Conservation (phyloP, 1,140 invertebrate genomes). For the Drosophila nannoptera region DNA sequence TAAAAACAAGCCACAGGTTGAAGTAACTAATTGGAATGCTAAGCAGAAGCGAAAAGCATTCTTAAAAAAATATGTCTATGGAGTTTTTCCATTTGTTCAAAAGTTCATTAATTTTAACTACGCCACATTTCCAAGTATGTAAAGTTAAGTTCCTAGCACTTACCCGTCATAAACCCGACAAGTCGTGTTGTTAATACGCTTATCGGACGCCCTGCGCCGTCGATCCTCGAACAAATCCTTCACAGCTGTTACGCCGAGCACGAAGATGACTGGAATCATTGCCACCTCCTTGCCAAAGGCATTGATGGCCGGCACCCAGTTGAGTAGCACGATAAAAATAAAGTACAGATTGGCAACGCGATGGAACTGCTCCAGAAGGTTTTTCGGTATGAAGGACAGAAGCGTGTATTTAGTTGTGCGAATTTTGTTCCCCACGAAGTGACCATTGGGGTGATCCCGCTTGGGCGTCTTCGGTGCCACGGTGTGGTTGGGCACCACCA, state of each 20-base stretch:
- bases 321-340: conserved; percentile 96
- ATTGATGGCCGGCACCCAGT: conserved; percentile 95
- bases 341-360: conserved; percentile 99
- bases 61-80: no score
- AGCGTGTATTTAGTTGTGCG: conserved; percentile 97
- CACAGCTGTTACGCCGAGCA: conserved; percentile 96
- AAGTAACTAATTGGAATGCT: no score
- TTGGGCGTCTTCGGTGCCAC: conserved; percentile 87
- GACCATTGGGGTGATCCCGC: conserved; percentile 91
- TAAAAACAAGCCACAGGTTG: no score
- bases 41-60: no score
- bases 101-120: no score
- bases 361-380: conserved; percentile 98
- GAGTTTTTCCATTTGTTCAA: no score
- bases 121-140: no score
- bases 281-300: conserved; percentile 98
- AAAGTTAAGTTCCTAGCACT: no score
- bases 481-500: conserved; percentile 90
- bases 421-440: conserved; percentile 89
- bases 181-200: conserved; percentile 94
- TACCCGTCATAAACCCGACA: conserved; percentile 94
- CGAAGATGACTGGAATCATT: conserved; percentile 96
- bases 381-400: conserved; percentile 96
- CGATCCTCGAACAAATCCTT: conserved; percentile 99
- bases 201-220: conserved; percentile 92